Evolutionary conservation across 2,888 invertebrate genomes (phyloP).

Genomic region (Periphyllus acericola): DNA sequence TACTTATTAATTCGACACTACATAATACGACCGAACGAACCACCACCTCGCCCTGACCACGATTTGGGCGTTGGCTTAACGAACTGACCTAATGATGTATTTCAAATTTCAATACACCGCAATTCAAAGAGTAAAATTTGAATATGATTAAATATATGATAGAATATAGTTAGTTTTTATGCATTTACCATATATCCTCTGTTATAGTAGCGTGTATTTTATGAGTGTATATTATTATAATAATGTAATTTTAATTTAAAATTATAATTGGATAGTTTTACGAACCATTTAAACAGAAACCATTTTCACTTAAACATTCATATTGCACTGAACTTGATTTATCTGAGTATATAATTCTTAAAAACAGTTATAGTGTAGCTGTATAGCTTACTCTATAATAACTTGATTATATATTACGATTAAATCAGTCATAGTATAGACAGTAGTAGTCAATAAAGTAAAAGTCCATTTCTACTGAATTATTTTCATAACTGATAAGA

Average conservation of each 20-base stretch:
- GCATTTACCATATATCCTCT: neutral
- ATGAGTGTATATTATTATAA: neutral
- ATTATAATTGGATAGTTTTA: slow-evolving; percentile 23
- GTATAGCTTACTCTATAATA: no score
- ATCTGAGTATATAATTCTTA: neutral
- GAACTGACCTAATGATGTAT: neutral
- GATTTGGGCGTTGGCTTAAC: neutral
- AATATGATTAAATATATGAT: neutral
- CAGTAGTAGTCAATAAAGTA: neutral
- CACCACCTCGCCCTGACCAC: neutral
- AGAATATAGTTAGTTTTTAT: neutral
- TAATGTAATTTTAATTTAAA: neutral
- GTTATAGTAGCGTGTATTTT: neutral
- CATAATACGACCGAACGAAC: neutral
- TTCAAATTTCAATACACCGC: neutral
- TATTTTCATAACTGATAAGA: neutral
- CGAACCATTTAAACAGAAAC: neutral
- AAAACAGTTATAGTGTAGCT: neutral
- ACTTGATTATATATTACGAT: neutral
- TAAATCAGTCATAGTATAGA: neutral
- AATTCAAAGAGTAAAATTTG: neutral
- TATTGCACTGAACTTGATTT: slow-evolving; percentile 7
- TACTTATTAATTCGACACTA: neutral
- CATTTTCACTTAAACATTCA: slow-evolving; percentile 13
- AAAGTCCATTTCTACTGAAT: neutral